Conservation (phyloP, 2,113 vertebrate genomes). For the Austrofundulus limnaeus region DNA sequence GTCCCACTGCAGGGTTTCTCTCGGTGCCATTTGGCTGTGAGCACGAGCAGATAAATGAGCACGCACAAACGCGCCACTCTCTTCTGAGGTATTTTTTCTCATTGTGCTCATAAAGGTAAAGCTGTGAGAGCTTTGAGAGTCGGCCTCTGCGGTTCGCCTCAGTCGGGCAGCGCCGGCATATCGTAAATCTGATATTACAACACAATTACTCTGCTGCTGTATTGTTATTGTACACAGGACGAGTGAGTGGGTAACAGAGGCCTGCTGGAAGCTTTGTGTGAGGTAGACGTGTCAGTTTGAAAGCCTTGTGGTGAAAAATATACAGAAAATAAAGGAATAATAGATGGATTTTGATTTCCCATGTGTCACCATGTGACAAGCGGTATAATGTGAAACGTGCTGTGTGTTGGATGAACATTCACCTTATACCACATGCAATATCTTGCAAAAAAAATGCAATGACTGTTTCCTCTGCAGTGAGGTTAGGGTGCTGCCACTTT, state of each 20-base stretch:
- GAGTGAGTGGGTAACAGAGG: background rate
- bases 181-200: conserved; percentile 36
- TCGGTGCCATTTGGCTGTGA: conserved; percentile 8
- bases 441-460: too few relatives aligned
- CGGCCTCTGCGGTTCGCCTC: conserved; percentile 2
- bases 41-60: background rate
- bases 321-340: background rate
- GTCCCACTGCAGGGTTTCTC: background rate
- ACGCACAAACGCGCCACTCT: background rate
- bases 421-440: too few relatives aligned
- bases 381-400: conserved; percentile 55
- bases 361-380: conserved; percentile 38
- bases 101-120: conserved; percentile 18
- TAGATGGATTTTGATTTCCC: conserved; percentile 11
- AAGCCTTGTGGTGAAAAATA: background rate
- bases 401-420: too few relatives aligned
- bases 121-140: conserved; percentile 3
- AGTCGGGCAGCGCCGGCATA: conserved; percentile 9
- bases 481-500: too few relatives aligned
- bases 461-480: too few relatives aligned
- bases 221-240: background rate
- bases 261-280: conserved; percentile 3
- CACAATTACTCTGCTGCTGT: background rate
- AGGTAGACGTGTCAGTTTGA: conserved; percentile 1
- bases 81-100: conserved; percentile 3